Base-by-base conservation (phyloP, 2,888 invertebrate genomes). In the Andrena camellia region DNA sequence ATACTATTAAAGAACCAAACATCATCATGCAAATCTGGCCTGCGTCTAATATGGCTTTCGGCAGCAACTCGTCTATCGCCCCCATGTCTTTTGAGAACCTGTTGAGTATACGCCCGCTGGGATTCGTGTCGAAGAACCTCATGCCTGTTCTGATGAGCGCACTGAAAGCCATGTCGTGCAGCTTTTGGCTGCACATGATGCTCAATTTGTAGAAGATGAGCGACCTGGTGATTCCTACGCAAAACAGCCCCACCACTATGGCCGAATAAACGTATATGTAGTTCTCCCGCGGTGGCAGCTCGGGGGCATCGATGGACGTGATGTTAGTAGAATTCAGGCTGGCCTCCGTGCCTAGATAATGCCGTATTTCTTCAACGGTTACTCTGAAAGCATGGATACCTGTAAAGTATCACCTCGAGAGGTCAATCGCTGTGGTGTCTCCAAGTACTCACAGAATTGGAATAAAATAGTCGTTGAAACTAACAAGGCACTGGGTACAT, bases 81-180 rank as follows among this genome's bases (percentile, higher is more conserved):
- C 97, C 97, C 91, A 97, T 96, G 91, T 98, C 98, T 92, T 98
- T 98, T 0, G 98, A 97, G 91, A 98, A 98, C 84, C 98, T 95
- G 92, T 97, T 97, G 62, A 98, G 95, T 84, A 98, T 97, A 71
- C 97, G 95, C 50, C 97, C 97, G 88, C 96, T 96, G 2, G 98
- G 97, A 93, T 98, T 98, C 0, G 96, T 96, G 90, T 98, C 97
- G 92, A 98, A 98, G 93, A 98, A 98, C 74, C 95, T 92, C 94
- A 97, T 96, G 2, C 95, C 94, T 0, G 95, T 94, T 73, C 95
- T 91, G n/a, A 96, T 94, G 13, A 96, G 92, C 17, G 95, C 93
- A 7, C 91, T 85, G 88, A 96, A 96, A 94, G 96, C 95, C 60
- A 87, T 91, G 84, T 95, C 94, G 90, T 96, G 96, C 0, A 96